A percentile compares a stretch with the other conserved stretches of the same genome.
These are phyloP conservation scores for Radopholus similis DNA, from an alignment of 1,140 invertebrate species.

Conservation along the genomic window DNA sequence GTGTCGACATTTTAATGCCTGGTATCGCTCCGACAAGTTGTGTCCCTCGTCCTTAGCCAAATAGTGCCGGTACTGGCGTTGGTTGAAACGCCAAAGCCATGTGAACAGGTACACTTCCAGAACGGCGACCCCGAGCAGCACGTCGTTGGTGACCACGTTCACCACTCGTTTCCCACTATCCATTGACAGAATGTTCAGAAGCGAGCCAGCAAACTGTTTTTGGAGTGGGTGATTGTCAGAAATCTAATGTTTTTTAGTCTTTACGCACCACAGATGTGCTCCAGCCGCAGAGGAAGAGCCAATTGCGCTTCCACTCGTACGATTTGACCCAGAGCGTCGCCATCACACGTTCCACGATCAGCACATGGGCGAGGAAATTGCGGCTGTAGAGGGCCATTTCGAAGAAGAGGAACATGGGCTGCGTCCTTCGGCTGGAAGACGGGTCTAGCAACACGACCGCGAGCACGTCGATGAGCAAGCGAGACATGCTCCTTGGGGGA, in stretches of 20 bases:
- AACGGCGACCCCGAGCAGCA: neutral
- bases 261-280: neutral
- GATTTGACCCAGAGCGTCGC: neutral
- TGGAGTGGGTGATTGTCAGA: no score
- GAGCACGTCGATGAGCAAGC: neutral
- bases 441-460: neutral
- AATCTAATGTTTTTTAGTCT: neutral
- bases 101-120: slow-evolving; percentile 1
- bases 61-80: neutral
- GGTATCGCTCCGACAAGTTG: slow-evolving; percentile 14
- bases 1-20: neutral
- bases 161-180: no score
- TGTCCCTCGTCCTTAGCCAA: neutral
- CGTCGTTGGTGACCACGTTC: neutral
- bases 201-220: neutral
- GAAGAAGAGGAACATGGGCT: neutral
- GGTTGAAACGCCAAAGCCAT: neutral
- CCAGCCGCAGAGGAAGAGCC: neutral
- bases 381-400: neutral
- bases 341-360: slow-evolving; percentile 7
- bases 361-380: slow-evolving; percentile 1
- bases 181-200: no score
- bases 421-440: neutral
- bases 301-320: slow-evolving; percentile 1
- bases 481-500: neutral